Percentiles rank a stretch among this genome's conserved stretches.
Evolutionary conservation across 2,113 vertebrate species (phyloP).

Genomic region (Hipposideros armiger): DNA sequence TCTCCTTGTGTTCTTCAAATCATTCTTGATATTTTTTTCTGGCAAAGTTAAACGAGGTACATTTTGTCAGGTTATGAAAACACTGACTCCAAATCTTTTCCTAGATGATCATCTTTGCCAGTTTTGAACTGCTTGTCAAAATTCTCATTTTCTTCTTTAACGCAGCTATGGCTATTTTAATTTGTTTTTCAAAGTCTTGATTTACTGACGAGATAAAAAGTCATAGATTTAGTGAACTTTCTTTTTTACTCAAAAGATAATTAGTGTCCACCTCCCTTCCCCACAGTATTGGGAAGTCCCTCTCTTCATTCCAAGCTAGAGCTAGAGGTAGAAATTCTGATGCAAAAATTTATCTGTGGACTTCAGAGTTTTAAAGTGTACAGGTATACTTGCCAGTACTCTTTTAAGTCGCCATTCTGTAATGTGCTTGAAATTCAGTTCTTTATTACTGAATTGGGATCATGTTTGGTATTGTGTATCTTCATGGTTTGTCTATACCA

Average conservation of each 20-base stretch:
- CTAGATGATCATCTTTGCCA: neutral
- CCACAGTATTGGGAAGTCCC: neutral
- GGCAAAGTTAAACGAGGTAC: neutral
- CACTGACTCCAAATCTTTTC: neutral
- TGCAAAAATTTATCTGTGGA: neutral
- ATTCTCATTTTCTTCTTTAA: neutral
- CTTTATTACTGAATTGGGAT: neutral
- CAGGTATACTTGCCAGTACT: neutral
- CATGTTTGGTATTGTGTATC: neutral
- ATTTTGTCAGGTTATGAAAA: conserved; percentile 3
- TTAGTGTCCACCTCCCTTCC: neutral
- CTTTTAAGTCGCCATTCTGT: neutral
- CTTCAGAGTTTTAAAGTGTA: neutral
- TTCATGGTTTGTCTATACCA: neutral
- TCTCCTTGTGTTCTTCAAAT: neutral
- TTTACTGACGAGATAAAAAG: neutral
- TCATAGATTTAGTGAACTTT: neutral
- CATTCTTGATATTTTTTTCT: neutral
- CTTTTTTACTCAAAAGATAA: conserved; percentile 25
- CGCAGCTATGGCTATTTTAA: neutral
- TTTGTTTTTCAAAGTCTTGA: conserved; percentile 11
- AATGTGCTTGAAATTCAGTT: neutral
- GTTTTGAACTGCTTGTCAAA: neutral
- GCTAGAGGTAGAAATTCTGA: neutral
- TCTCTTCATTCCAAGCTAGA: neutral